Base-by-base conservation (phyloP, 2,797 vertebrate genomes). In the Tragopan temminckii region DNA sequence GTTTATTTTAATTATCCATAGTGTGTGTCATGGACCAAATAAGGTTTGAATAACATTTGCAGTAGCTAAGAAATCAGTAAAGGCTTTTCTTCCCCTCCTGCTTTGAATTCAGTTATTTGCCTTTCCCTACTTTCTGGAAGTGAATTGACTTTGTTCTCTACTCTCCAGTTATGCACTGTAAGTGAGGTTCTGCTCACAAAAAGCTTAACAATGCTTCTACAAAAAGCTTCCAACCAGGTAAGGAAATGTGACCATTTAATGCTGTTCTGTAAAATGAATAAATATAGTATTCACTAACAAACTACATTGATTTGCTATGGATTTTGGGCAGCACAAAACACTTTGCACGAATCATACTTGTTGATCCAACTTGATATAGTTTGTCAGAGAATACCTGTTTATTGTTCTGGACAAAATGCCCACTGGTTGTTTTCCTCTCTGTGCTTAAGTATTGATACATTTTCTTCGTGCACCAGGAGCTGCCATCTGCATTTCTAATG, bases 401-500 rank as follows among this genome's bases (percentile, higher is more conserved):
- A 35, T 27, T 64, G 27, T 63, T 77, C 74, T 70, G 61, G 36
- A 62, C 57, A 57, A 92, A 89, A 77, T 9, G 15, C 9, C 14
- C 11, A 0, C 13, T 55, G 27, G 48, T 88, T 57, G 7, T 72
- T 76, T 75, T 70, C 40, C 46, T 27, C 17, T 5, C 2, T 5
- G 3, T 4, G 3, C 42, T 70, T 25, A 48, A n/a, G 6, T 8
- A 36, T 19, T 59, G 55, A 11, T 67, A 46, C 18, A 53, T 76
- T 80, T 77, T 36, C 23, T 55, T 2, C 15, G 1, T 10, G 11
- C 29, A 7, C 62, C 45, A 84, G 58, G 5, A 64, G 5, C 27
- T 64, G 63, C 43, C 46, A 43, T 57, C 5, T 97, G 98, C 96
- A 96, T 90, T 98, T 97, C 97, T 93, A 36, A n/a, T 36, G 67